Evolutionary conservation across 1,140 invertebrate species (phyloP).

Genomic region (Hypothenemus hampei): DNA sequence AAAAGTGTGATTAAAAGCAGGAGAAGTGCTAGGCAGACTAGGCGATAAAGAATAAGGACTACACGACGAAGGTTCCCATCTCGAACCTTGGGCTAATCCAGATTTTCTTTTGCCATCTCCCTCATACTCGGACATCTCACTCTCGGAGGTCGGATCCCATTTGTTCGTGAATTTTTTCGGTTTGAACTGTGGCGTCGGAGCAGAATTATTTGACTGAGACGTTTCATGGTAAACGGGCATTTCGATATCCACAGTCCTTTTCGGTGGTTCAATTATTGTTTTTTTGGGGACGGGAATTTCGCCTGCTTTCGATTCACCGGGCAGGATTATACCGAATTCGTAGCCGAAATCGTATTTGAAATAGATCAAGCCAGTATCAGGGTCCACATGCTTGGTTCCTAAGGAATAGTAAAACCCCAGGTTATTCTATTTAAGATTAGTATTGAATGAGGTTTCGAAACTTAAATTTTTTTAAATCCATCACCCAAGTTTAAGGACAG

Average conservation of each 20-base stretch:
- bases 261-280: slow-evolving; percentile 49
- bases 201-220: slow-evolving; percentile 28
- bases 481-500: too few relatives aligned
- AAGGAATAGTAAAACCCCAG: too few relatives aligned
- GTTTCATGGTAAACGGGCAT: slow-evolving; percentile 61
- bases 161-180: slow-evolving; percentile 53
- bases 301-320: slow-evolving; percentile 58
- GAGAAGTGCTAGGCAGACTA: slow-evolving; percentile 55
- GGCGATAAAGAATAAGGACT: slow-evolving; percentile 57
- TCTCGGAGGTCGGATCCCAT: slow-evolving; percentile 61
- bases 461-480: too few relatives aligned
- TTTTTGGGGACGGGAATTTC: slow-evolving; percentile 46
- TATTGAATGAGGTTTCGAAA: too few relatives aligned
- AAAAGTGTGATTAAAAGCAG: slow-evolving; percentile 44
- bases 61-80: slow-evolving; percentile 54
- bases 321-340: slow-evolving; percentile 70
- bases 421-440: too few relatives aligned
- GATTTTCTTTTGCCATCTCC: slow-evolving; percentile 47
- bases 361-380: slow-evolving; percentile 71
- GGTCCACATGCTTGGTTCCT: slow-evolving; percentile 74
- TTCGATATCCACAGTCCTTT: slow-evolving; percentile 53
- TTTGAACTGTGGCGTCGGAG: slow-evolving; percentile 32
- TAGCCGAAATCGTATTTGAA: slow-evolving; percentile 82
- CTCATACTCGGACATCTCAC: slow-evolving; percentile 56
- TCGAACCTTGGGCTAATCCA: slow-evolving; percentile 46